Evolutionary conservation across 2,797 vertebrate genomes (phyloP).

Genomic region (Sardinella longiceps): DNA sequence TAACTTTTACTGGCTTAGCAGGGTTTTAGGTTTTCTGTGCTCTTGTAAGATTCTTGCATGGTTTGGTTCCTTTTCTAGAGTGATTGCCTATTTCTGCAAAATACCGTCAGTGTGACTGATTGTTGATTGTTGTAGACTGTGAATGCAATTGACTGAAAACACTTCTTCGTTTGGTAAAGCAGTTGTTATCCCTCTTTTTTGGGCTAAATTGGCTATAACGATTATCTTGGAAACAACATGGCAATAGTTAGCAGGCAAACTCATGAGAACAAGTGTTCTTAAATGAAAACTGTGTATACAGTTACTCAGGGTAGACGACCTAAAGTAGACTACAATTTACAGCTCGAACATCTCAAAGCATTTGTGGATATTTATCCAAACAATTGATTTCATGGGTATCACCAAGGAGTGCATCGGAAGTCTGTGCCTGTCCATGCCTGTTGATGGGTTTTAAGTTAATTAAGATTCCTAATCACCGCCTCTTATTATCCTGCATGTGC

Average conservation of each 20-base stretch:
- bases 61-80: background rate
- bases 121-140: background rate
- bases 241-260: background rate
- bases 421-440: slow-evolving; percentile 19
- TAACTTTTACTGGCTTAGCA: background rate
- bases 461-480: slow-evolving; percentile 42
- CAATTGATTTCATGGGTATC: background rate
- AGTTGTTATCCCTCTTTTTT: background rate
- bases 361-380: background rate
- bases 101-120: background rate
- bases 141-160: background rate
- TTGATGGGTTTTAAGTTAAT: slow-evolving; percentile 43
- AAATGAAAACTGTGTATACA: background rate
- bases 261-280: background rate
- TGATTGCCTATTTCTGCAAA: background rate
- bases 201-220: background rate
- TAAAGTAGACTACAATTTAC: background rate
- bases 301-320: background rate
- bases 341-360: background rate
- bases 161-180: background rate
- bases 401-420: background rate
- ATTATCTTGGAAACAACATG: background rate
- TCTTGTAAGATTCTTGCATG: background rate
- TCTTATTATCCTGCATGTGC: slow-evolving; percentile 34
- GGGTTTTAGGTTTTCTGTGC: background rate